Base-by-base conservation (phyloP, 2,888 invertebrate genomes). In the Acanthopleura granulata region DNA sequence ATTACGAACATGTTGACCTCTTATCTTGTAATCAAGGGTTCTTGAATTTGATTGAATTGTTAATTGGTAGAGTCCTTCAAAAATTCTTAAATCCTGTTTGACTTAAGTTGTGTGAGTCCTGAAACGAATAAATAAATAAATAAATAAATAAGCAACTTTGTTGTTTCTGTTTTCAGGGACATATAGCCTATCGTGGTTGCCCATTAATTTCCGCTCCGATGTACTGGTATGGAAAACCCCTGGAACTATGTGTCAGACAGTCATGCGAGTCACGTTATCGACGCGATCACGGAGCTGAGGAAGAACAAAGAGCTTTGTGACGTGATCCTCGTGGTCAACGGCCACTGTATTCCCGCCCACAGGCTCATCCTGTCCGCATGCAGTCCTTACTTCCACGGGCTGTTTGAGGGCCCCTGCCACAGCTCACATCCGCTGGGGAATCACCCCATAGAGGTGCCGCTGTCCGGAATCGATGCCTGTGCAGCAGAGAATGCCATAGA, bases 341-440 rank as follows among this genome's bases (percentile, higher is more conserved):
- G 78, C 15, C 71, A 73, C 70, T 72, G 78, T 22, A 84, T 84
- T 49, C 72, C 78, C 0, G 84, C 82, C 15, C 84, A 83, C 73
- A 77, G 81, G 40, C 73, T 84, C 9, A 79, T 84, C 14, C 77
- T 84, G 16, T 80, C 81, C 0, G 84, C 83, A 14, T 79, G 80
- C 49, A 78, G 81, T 1, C 83, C 84, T 9, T 83, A 81, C 61
- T 83, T 84, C 61, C 79, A 79, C 16, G 76, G 77, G 18, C 74
- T 81, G 9, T 75, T 81, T 29, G 78, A 80, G 49, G 50, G 71
- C 16, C 71, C 18, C 9, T 18, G 22, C 9, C 71, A 49, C 29
- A 66, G 29, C 29, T 66, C 27, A 3, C 22, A 16, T 6, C 66
- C 66, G 3, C 25, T 66, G 14, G 27, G 66, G 29, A 49, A 22